Conservation (phyloP, 2,888 invertebrate species). For the Drosophila glabriapex region DNA sequence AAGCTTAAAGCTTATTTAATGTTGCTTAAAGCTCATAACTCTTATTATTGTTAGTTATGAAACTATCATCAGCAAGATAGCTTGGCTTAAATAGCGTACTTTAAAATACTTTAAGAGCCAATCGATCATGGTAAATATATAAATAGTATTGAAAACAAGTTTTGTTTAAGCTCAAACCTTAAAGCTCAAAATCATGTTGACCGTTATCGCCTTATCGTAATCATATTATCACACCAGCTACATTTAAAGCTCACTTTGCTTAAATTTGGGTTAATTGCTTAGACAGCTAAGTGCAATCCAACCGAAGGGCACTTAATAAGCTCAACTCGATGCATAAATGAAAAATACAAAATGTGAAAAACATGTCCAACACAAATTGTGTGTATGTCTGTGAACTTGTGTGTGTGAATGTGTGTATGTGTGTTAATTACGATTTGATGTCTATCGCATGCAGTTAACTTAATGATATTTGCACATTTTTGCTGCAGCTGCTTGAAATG, state of each 20-base stretch:
- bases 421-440: conserved; percentile 35
- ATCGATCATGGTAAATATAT: background rate
- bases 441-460: conserved; percentile 36
- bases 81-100: background rate
- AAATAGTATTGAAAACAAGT: background rate
- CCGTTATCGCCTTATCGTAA: conserved; percentile 20
- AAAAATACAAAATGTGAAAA: conserved; percentile 14
- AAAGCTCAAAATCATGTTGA: background rate
- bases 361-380: background rate
- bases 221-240: conserved; percentile 37
- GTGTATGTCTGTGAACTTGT: background rate
- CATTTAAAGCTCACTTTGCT: conserved; percentile 47
- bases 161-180: background rate
- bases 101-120: background rate
- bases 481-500: conserved; percentile 52
- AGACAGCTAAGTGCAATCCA: conserved; percentile 39
- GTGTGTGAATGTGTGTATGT: background rate
- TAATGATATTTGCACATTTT: conserved; percentile 62
- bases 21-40: background rate
- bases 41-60: background rate
- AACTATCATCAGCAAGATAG: background rate
- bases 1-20: background rate
- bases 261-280: conserved; percentile 70
- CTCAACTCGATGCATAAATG: conserved; percentile 41
- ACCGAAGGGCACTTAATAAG: conserved; percentile 46